Conservation (phyloP, 2,113 vertebrate genomes). For the Petroica traversi region DNA sequence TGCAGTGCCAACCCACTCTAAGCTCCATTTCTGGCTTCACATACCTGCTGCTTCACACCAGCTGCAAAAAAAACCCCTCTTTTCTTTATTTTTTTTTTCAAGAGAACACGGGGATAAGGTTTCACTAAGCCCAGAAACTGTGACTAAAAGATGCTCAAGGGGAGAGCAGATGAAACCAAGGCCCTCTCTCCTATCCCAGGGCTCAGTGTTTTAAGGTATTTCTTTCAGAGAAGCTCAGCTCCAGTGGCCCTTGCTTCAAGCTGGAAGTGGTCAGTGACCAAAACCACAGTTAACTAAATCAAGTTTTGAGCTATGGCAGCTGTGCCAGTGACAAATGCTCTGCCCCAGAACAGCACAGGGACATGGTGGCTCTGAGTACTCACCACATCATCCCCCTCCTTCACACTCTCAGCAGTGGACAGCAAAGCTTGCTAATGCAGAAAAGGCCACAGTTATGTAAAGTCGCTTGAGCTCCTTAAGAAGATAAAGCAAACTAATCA, state of each 20-base stretch:
- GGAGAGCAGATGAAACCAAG: neutral
- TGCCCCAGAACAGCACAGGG: neutral
- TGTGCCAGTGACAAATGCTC: neutral
- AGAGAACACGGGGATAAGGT: neutral
- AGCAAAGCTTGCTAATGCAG: neutral
- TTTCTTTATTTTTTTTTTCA: neutral
- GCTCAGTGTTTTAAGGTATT: neutral
- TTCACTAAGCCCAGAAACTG: neutral
- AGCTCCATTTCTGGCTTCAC: neutral
- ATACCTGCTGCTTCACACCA: neutral
- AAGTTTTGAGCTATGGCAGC: neutral
- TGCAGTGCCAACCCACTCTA: neutral
- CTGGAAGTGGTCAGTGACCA: neutral
- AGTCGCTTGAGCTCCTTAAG: neutral
- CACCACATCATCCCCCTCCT: neutral
- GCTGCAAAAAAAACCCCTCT: neutral
- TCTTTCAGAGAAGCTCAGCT: neutral
- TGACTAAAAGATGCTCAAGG: neutral
- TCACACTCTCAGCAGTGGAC: rapidly evolving
- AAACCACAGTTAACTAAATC: neutral
- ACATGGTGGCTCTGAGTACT: rapidly evolving
- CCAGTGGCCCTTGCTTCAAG: neutral
- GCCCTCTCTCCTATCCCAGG: neutral
- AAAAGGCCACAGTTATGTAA: neutral
- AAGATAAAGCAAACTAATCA: neutral